Conservation (phyloP, 2,888 invertebrate species). For the Eristalis pertinax region DNA sequence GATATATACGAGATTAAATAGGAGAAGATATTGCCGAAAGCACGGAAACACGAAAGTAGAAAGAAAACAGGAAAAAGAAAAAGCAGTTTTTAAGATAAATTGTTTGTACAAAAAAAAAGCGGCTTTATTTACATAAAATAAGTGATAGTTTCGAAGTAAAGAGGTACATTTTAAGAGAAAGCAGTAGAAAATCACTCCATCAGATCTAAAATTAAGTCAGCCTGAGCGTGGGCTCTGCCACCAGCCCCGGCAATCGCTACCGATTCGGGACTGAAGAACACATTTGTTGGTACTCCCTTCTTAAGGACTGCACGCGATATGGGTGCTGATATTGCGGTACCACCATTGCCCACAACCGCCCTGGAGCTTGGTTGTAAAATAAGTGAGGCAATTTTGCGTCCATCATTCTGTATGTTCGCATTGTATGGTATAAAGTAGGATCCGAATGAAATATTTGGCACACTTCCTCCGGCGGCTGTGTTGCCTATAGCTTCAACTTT, state of each 20-base stretch:
- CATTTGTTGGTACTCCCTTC: conserved; percentile 84
- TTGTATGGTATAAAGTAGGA: conserved; percentile 78
- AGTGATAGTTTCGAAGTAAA: conserved; percentile 61
- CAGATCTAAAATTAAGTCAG: conserved; percentile 85
- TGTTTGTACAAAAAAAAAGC: conserved; percentile 22
- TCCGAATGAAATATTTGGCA: conserved; percentile 78
- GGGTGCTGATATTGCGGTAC: conserved; percentile 87
- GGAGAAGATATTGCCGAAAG: conserved; percentile 2
- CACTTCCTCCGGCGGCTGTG: conserved; percentile 77
- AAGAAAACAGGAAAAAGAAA: conserved; percentile 16
- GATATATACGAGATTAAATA: conserved; percentile 10
- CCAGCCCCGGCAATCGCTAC: conserved; percentile 89
- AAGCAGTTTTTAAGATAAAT: conserved; percentile 3
- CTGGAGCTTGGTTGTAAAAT: conserved; percentile 86
- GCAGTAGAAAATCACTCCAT: conserved; percentile 70
- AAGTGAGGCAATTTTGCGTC: conserved; percentile 78
- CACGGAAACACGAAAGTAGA: not conserved
- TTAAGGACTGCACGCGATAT: conserved; percentile 86
- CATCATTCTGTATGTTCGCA: conserved; percentile 62
- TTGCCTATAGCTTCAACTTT: conserved; percentile 78
- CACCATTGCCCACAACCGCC: conserved; percentile 85
- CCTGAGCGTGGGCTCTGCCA: conserved; percentile 89
- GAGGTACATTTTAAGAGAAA: conserved; percentile 25
- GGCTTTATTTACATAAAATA: conserved; percentile 53
- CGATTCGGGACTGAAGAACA: conserved; percentile 86